Conservation (phyloP, 2,113 vertebrate genomes). For the Equus quagga region DNA sequence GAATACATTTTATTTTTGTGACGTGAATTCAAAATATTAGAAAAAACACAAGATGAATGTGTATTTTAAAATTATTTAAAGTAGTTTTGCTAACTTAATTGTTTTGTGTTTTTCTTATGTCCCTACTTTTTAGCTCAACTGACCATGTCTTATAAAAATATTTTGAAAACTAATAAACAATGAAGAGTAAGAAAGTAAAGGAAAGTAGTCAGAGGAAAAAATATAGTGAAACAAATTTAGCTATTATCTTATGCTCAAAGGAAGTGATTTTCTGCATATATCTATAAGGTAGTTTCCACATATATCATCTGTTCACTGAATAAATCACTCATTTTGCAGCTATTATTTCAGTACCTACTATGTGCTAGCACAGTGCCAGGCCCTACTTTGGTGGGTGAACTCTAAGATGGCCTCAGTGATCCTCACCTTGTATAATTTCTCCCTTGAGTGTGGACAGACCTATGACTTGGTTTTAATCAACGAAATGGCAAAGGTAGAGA, state of each 20-base stretch:
- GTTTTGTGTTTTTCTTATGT: background rate
- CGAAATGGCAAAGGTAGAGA: background rate
- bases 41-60: background rate
- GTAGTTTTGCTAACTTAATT: background rate
- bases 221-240: background rate
- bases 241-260: background rate
- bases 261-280: background rate
- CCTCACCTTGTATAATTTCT: background rate
- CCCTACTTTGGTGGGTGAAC: background rate
- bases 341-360: background rate
- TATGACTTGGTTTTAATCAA: background rate
- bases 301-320: background rate
- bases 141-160: background rate
- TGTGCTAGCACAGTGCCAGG: background rate
- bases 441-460: background rate
- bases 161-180: background rate
- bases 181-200: background rate
- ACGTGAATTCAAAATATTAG: background rate
- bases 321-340: background rate
- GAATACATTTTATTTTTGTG: background rate
- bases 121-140: background rate
- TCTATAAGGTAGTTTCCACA: background rate
- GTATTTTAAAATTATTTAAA: slow-evolving; percentile 4
- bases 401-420: background rate
- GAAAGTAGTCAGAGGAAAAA: background rate